Conservation (phyloP, 2,797 vertebrate genomes). For the Periparus ater region DNA sequence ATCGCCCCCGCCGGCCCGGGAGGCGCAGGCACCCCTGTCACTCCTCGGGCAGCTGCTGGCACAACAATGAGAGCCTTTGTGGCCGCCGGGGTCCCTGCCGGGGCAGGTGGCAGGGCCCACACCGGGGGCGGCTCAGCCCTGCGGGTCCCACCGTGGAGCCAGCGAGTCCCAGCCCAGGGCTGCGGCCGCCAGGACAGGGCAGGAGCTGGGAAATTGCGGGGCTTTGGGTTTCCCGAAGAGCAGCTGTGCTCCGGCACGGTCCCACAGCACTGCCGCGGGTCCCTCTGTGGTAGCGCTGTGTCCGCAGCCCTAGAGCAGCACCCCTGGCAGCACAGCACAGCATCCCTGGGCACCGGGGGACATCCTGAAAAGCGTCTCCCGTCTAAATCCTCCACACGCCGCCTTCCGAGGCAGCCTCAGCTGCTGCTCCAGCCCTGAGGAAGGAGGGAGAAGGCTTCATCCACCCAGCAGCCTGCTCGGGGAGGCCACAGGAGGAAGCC, state of each 20-base stretch:
- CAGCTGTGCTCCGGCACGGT: not conserved
- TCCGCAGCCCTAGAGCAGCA: not conserved
- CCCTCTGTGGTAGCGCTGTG: rapidly evolving
- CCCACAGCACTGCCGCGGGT: rapidly evolving
- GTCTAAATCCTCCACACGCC: not conserved
- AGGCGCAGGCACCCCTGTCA: slow-evolving; percentile 31
- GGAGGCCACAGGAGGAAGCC: not conserved
- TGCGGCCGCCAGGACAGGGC: not conserved
- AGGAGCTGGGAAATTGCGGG: not conserved
- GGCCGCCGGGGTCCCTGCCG: not conserved
- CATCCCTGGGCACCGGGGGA: rapidly evolving
- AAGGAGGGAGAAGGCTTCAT: not conserved
- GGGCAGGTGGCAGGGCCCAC: not conserved
- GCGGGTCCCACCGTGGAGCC: not conserved
- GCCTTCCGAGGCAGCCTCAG: not conserved
- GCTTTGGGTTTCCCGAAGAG: not conserved
- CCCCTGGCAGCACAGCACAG: not conserved
- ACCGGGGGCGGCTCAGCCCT: not conserved
- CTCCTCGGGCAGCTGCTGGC: slow-evolving; percentile 30
- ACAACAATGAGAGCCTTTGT: slow-evolving; percentile 38
- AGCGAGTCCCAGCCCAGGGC: rapidly evolving
- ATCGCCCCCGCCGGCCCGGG: rapidly evolving
- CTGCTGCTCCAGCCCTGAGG: not conserved
- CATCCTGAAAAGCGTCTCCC: not conserved
- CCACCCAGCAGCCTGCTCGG: rapidly evolving